Base-by-base conservation (phyloP, 92 coral and sea anemone genomes). In the Chrysogorgia sp. region DNA sequence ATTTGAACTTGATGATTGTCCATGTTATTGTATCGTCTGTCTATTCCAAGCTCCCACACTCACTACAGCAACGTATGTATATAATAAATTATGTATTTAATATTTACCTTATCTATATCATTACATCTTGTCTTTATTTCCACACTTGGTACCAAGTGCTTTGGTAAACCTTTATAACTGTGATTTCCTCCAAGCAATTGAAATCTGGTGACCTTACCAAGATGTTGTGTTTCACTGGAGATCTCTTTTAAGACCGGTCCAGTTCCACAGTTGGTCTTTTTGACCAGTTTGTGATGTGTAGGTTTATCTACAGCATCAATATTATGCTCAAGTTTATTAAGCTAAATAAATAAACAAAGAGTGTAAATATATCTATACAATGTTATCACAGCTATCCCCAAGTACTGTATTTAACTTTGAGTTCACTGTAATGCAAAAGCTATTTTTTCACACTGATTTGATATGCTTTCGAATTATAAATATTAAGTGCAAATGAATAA, bases 281-380 rank as follows among this genome's bases (percentile, higher is more conserved):
- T 72, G 2, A 55, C 52, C 7, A 13, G 22, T 56, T 53, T 86
- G 28, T 87, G 88, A 29, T 90, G 70, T 22, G 90, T n/a, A n/a
- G n/a, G n/a, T n/a, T n/a, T 96, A 50, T 94, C 97, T 43, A 92
- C 97, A 53, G 79, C 79, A 4, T 20, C 49, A 1, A 72, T 58
- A 13, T 72, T 59, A 33, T 49, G 65, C 34, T 72, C 79, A 7
- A 72, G 50, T 35, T 34, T 72, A 32, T 34, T 72, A 21, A 72
- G 66, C 79, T 72, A 23, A 1, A 49, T 12, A 47, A 47, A 47
- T 6, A 15, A 15, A 15, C 14, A 47, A 15, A 47, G 15, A 12
- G 12, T 37, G 12, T 37, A 37, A 37, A n/a, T n/a, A n/a, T n/a
- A n/a, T n/a, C n/a, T n/a, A n/a, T n/a, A n/a, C n/a, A n/a, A n/a